Conservation (phyloP, 2,888 invertebrate genomes). For the Clistopyga incitator region DNA sequence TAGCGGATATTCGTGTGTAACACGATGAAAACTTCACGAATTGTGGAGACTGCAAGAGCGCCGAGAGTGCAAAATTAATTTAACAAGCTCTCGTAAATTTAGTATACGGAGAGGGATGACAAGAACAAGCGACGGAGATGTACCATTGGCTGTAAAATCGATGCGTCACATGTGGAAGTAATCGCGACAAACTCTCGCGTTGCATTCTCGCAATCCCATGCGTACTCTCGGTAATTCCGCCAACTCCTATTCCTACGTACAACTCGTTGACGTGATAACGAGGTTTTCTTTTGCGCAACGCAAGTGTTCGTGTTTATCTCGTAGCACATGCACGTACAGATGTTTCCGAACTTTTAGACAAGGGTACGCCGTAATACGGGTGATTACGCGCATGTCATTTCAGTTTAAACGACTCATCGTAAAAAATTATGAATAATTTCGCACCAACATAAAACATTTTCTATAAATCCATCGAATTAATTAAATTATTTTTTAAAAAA, state of each 20-base stretch:
- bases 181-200: slow-evolving; percentile 35
- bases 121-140: not conserved
- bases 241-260: slow-evolving; percentile 21
- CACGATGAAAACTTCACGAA: not conserved
- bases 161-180: slow-evolving; percentile 35
- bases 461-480: too few relatives aligned
- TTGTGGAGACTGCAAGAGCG: not conserved
- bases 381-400: slow-evolving; percentile 37
- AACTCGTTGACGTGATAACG: slow-evolving; percentile 55
- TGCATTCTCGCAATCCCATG: not conserved
- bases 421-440: too few relatives aligned
- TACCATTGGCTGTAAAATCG: slow-evolving; percentile 33
- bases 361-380: not conserved
- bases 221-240: slow-evolving; percentile 23
- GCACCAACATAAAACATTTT: too few relatives aligned
- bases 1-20: not conserved
- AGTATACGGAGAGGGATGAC: slow-evolving; percentile 1
- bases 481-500: too few relatives aligned
- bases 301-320: not conserved
- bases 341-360: slow-evolving; percentile 20
- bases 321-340: not conserved
- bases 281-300: slow-evolving; percentile 44
- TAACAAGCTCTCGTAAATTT: slow-evolving; percentile 35
- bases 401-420: not conserved
- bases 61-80: slow-evolving; percentile 40